Evolutionary conservation across 2,888 invertebrate genomes (phyloP).

Genomic region (Fragum fragum): DNA sequence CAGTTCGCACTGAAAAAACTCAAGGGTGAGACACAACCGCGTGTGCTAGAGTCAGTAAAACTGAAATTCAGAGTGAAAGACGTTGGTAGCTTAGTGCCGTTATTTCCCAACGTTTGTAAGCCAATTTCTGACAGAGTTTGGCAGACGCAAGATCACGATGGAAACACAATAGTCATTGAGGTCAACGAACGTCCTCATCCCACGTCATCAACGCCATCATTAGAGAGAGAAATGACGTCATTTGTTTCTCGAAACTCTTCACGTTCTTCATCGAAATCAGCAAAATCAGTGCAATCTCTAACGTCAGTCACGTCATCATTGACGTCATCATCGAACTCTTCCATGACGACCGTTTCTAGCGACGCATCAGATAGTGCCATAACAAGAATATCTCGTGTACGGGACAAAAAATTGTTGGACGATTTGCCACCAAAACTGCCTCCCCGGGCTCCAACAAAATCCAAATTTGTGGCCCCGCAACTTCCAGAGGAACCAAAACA

Average conservation of each 20-base stretch:
- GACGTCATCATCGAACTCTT: constrained; percentile 54
- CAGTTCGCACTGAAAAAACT: constrained; percentile 83
- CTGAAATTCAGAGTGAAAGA: constrained; percentile 80
- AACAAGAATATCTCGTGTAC: not conserved
- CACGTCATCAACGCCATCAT: constrained; percentile 55
- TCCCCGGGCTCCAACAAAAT: constrained; percentile 36
- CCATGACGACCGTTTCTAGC: constrained; percentile 39
- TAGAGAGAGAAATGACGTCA: constrained; percentile 23
- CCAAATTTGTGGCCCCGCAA: constrained; percentile 36
- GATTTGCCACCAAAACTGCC: constrained; percentile 56
- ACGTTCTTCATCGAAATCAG: constrained; percentile 46
- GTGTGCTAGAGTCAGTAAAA: constrained; percentile 72
- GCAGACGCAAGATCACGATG: constrained; percentile 83
- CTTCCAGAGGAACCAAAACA: constrained; percentile 60
- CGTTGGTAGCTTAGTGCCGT: constrained; percentile 80
- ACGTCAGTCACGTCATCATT: constrained; percentile 63
- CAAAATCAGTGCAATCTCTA: constrained; percentile 61
- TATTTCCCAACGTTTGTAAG: constrained; percentile 82
- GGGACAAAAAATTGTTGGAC: constrained; percentile 20
- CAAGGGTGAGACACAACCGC: constrained; percentile 68
- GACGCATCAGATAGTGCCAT: constrained; percentile 31
- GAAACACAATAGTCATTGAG: constrained; percentile 80
- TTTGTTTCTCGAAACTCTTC: constrained; percentile 42
- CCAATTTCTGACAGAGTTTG: constrained; percentile 79
- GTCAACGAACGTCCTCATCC: constrained; percentile 41